phyloP scores from a whole-genome alignment of 2,797 vertebrate species.

The Varecia variegata region DNA sequence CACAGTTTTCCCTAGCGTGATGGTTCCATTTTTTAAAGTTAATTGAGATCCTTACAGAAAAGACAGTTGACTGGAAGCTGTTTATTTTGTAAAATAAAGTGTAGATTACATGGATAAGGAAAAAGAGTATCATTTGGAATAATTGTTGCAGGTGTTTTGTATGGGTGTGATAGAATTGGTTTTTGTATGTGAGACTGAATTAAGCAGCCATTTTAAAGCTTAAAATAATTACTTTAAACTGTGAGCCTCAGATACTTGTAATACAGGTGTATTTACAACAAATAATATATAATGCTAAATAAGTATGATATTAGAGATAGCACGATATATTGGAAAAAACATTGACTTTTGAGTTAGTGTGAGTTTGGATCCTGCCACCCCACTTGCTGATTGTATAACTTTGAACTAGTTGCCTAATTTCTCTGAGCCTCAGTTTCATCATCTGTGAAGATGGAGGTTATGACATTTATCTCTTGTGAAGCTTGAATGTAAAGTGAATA shows the following conservation, averaged over 20 bases:
- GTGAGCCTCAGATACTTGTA: background rate
- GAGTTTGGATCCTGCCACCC: background rate
- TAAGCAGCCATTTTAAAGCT: background rate
- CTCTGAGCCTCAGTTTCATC: background rate
- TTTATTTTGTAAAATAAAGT: background rate
- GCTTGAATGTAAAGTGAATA: background rate
- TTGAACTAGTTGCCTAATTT: slow-evolving; percentile 4
- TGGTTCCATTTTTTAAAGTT: background rate
- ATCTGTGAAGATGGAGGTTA: background rate
- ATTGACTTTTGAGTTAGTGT: background rate
- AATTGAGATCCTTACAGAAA: slow-evolving; percentile 26
- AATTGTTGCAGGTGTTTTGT: background rate
- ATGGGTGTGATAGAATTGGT: background rate
- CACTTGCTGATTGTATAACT: background rate
- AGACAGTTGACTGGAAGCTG: slow-evolving; percentile 20
- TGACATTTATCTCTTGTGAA: background rate
- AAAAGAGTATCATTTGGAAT: background rate
- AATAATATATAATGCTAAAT: background rate
- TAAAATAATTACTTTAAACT: slow-evolving; percentile 3
- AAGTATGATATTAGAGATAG: background rate
- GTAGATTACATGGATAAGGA: background rate
- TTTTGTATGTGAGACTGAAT: background rate
- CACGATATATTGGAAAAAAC: background rate
- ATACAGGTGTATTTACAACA: slow-evolving; percentile 9
- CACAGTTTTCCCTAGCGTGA: background rate